phyloP scores from a whole-genome alignment of 2,797 vertebrate species.

The Hemitrygon akajei region DNA sequence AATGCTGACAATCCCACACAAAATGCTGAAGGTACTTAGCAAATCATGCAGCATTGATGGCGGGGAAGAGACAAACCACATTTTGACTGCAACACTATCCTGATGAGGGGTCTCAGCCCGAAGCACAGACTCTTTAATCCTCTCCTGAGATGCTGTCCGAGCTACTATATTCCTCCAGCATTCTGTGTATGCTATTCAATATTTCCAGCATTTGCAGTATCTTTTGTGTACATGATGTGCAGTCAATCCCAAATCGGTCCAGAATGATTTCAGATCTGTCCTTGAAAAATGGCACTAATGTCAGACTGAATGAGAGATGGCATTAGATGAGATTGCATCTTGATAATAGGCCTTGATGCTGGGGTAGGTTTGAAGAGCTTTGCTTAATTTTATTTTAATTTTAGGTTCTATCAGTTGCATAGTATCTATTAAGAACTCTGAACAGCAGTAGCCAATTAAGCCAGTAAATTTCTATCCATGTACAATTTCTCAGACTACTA shows the following conservation, averaged over 20 bases:
- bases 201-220: no score
- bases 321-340: background rate
- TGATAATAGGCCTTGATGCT: background rate
- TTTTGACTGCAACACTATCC: no score
- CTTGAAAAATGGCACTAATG: background rate
- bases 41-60: no score
- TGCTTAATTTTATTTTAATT: background rate
- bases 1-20: background rate
- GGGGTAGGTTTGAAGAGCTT: background rate
- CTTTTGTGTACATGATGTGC: no score
- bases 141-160: no score
- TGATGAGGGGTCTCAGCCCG: no score
- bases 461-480: background rate
- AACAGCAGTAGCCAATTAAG: background rate
- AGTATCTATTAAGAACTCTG: background rate
- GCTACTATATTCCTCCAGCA: no score
- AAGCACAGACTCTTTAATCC: no score
- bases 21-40: no score
- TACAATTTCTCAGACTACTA: background rate
- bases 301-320: background rate
- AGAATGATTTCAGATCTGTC: background rate
- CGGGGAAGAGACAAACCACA: no score
- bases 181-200: no score
- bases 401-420: background rate
- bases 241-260: background rate